Percentiles rank a stretch among this genome's conserved stretches.
Evolutionary conservation across 2,888 invertebrate genomes (phyloP).

Genomic region (Drosophila kanekoi): DNA sequence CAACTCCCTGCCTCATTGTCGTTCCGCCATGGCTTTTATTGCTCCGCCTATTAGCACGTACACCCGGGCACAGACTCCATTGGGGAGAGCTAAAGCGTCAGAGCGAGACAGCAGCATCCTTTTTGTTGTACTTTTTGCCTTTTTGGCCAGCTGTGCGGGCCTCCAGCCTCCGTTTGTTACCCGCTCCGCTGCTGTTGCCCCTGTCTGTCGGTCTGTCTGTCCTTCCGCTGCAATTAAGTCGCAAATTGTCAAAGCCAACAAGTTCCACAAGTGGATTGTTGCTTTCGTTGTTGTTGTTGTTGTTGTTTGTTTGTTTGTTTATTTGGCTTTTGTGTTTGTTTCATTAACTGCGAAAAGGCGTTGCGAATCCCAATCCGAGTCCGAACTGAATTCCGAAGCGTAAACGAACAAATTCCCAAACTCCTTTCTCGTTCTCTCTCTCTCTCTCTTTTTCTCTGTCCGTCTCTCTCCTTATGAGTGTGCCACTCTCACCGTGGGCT

Average conservation of each 20-base stretch:
- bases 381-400: constrained; percentile 29
- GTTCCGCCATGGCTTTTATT: constrained; percentile 63
- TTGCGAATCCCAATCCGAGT: constrained; percentile 37
- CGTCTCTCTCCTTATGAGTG: neutral
- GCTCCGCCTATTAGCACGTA: constrained; percentile 77
- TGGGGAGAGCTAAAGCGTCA: neutral
- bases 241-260: constrained; percentile 75
- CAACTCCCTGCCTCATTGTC: neutral
- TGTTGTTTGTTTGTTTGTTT: constrained; percentile 23
- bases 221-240: constrained; percentile 71
- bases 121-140: constrained; percentile 34
- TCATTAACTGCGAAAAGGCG: constrained; percentile 56
- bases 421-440: constrained; percentile 1
- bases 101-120: constrained; percentile 43
- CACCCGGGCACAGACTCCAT: constrained; percentile 22
- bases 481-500: constrained; percentile 27
- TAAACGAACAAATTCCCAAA: constrained; percentile 33
- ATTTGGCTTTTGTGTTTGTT: constrained; percentile 54
- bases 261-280: constrained; percentile 74
- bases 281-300: constrained; percentile 21
- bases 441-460: neutral
- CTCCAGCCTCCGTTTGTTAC: constrained; percentile 6
- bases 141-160: constrained; percentile 37
- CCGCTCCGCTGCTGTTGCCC: neutral
- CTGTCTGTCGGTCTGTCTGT: constrained; percentile 10